Base-by-base conservation (phyloP, 2,888 invertebrate species). In the Stegana nigrithorax region DNA sequence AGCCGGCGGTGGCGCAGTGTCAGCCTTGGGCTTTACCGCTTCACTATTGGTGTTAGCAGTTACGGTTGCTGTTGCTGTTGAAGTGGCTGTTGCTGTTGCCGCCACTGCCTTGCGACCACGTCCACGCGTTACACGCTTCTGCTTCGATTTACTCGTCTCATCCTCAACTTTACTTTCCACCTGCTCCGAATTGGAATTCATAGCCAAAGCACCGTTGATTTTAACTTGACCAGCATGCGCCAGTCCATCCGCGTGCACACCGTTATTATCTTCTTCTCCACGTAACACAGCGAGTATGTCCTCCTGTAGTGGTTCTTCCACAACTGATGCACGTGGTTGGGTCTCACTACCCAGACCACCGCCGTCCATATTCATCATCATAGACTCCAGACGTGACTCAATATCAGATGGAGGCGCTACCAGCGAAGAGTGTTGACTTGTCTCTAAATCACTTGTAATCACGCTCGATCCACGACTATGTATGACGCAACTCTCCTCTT, bases 391-490 rank as follows among this genome's bases (percentile, higher is more conserved):
- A 0, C 85, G 78, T 7, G 83, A 80, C 64, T 85, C 85, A 67
- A 85, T 84, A 64, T 85, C 85, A 5, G 85, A 85, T 2, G 85
- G 85, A 7, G 84, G 83, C 23, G 85, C 85, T 2, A 84, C 86
- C 32, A 86, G 62, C 0, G 86, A 85, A 39, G 85, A 85, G 70
- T 86, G 86, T 63, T 86, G 85, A 64, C 85, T 85, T 56, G 85
- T 84, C 67, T 85, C 85, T 51, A 85, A 70, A 63, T 86, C 86
- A 66, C 86, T 86, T 14, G 86, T 85, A 0, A 86, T 81, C 27
- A 85, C 85, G 64, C 86, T 86, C 0, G 85, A 85, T 0, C 86
- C 85, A 4, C 85, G 81, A 62, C 86, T 86, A 51, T 84, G 81
- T 63, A 86, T 80, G 21, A 86, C 85, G 67, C 84, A 84, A 63